A percentile compares a stretch with the other conserved stretches of the same genome.
Evolutionary conservation across 2,113 vertebrate genomes (phyloP).

Genomic region (Typhlomys cinereus): DNA sequence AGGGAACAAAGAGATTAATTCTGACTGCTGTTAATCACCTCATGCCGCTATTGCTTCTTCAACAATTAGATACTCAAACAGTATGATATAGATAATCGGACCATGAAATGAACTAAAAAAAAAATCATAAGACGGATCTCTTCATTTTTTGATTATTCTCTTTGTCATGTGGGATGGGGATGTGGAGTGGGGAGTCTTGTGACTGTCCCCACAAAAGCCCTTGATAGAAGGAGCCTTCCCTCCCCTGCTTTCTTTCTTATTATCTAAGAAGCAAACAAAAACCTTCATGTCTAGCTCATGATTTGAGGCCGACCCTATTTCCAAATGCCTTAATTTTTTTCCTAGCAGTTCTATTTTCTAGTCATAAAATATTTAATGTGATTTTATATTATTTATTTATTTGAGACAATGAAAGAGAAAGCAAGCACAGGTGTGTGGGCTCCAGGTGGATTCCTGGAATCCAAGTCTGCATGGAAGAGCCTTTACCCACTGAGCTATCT

Average conservation of each 20-base stretch:
- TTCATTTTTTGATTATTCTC: constrained; percentile 11
- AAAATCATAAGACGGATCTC: background rate
- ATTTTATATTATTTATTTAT: no score
- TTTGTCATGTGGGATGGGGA: background rate
- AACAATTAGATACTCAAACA: background rate
- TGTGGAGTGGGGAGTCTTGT: background rate
- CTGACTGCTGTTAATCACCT: background rate
- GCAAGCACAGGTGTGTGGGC: no score
- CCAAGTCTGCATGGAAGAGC: no score
- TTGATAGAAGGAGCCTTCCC: background rate
- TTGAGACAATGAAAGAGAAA: no score
- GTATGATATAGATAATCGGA: background rate
- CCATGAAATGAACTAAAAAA: constrained; percentile 40
- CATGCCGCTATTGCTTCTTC: background rate
- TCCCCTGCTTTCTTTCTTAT: background rate
- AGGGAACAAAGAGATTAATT: constrained; percentile 36
- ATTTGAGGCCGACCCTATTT: background rate
- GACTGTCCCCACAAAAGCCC: background rate
- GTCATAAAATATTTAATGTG: constrained; percentile 6
- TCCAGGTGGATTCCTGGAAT: no score
- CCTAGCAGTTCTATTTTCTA: background rate
- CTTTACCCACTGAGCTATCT: no score
- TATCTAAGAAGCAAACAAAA: background rate
- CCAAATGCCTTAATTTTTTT: background rate
- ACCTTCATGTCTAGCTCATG: background rate